Evolutionary conservation across 2,888 invertebrate genomes (phyloP), one percentile per base, ranked within the genome.

Genomic region (Tribolium freemani): DNA sequence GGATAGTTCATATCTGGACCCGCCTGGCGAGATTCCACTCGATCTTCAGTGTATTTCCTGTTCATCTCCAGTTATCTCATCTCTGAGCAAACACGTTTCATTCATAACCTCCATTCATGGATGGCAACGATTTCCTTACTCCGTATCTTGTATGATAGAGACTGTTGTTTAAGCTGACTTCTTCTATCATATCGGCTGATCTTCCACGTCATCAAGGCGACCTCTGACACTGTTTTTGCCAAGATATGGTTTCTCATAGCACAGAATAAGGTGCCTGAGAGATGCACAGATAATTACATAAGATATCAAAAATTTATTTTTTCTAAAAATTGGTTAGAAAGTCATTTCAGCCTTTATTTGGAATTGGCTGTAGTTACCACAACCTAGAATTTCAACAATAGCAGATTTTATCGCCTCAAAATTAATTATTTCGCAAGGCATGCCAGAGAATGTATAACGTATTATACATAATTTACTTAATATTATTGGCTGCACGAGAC

Each of bases 81-180:
- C 72, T 73, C 50, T 51, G 79, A 78, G 79, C 80, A 80, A 81
- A 79, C 80, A 78, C 79, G 80, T 78, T 81, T 80, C 82, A 82
- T 82, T 82, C 82, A 82, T 77, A 82, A 81, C 80, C 75, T 77
- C 79, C 81, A 82, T 81, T 82, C 81, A 82, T 80, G 78, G 80
- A 63, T 50, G 50, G 50, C 61, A 71, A 61, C 50, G 45, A 63
- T 71, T 51, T 48, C 50, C 68, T 54, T 53, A 54, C 63, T 48
- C 48, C 38, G 38, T 53, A 53, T 21, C 38, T 38, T 38, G 38
- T 0, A 38, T 38, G 38, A 46, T 44, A 60, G 10, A 21, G 46
- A 21, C 46, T 45, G 45, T 38, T 16, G 57, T 57, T 57, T 11
- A 13, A 31, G 16, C 21, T 31, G 13, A 38, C 38, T 54, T 31